Evolutionary conservation across 2,797 vertebrate genomes (phyloP).

Genomic region (Oceanodroma leucorhoa): DNA sequence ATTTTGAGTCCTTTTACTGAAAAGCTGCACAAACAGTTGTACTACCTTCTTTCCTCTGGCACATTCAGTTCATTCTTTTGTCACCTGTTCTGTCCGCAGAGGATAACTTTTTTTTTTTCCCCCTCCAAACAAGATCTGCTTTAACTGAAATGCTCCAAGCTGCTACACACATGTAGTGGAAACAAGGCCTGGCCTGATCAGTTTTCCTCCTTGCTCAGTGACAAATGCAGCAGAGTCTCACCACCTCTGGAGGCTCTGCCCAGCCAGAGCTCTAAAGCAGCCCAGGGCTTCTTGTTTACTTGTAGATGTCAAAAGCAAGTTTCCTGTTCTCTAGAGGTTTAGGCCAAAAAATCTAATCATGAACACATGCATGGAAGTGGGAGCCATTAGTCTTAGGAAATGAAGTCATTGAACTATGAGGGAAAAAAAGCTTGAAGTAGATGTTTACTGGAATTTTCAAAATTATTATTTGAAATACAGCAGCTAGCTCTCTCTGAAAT

Average conservation of each 20-base stretch:
- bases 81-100: not conserved
- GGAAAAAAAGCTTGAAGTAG: not conserved
- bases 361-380: constrained; percentile 43
- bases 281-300: constrained; percentile 19
- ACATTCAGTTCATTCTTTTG: not conserved
- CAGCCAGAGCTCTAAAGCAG: not conserved
- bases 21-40: not conserved
- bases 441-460: constrained; percentile 3
- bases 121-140: not conserved
- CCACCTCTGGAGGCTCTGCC: not conserved
- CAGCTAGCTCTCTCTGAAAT: not conserved
- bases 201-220: not conserved
- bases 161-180: not conserved
- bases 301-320: constrained; percentile 42
- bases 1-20: not conserved
- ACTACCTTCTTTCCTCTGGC: not conserved
- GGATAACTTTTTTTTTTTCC: not conserved
- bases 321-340: constrained; percentile 43
- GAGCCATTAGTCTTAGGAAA: constrained; percentile 42
- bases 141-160: not conserved
- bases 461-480: constrained; percentile 25
- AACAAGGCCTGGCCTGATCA: not conserved
- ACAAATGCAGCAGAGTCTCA: not conserved
- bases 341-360: constrained; percentile 39
- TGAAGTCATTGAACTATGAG: constrained; percentile 7